Evolutionary conservation across 2,113 vertebrate genomes (phyloP).

Genomic region (Dinomys branickii): DNA sequence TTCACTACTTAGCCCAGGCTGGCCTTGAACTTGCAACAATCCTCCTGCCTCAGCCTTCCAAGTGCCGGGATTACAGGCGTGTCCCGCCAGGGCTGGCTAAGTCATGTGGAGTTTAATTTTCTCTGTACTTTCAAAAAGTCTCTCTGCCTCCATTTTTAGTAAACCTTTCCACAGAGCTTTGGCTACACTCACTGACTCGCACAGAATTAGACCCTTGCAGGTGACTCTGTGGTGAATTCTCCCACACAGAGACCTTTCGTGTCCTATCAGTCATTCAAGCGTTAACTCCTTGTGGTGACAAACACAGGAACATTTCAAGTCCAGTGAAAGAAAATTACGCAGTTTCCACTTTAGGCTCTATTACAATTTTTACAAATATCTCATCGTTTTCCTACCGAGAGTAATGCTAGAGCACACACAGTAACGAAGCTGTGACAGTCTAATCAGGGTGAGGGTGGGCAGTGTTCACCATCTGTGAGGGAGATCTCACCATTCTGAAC

Average conservation of each 20-base stretch:
- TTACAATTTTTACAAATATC: neutral
- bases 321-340: neutral
- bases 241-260: neutral
- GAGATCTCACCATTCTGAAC: conserved; percentile 93
- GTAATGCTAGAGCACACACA: neutral
- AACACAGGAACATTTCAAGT: neutral
- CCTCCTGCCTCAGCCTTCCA: neutral
- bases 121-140: neutral
- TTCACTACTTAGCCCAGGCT: neutral
- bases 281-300: neutral
- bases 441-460: rapidly evolving
- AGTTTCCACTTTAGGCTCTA: neutral
- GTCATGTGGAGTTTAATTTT: neutral
- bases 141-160: neutral
- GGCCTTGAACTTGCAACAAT: neutral
- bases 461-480: neutral
- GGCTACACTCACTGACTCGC: neutral
- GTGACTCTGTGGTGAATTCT: neutral
- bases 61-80: neutral
- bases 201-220: rapidly evolving
- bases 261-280: no score
- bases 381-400: neutral
- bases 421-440: neutral
- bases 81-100: neutral
- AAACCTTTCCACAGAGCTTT: neutral